Percentiles rank a stretch among this genome's conserved stretches.
phyloP scores from a whole-genome alignment of 1,140 invertebrate genomes.

The Mya arenaria region DNA sequence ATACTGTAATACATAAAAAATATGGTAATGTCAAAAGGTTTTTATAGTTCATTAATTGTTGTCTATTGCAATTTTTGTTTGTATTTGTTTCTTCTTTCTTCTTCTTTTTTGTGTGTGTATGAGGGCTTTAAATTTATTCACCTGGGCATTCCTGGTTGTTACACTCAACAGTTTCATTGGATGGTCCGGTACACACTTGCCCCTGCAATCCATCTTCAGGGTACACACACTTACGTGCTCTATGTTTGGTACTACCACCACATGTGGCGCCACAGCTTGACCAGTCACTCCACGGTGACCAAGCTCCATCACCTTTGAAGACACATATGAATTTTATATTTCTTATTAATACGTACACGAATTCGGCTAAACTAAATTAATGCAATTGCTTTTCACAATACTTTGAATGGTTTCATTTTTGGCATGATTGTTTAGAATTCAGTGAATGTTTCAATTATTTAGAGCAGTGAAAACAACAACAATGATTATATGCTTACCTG shows the following conservation, averaged over 20 bases:
- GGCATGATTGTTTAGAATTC: background rate
- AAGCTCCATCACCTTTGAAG: conserved; percentile 80
- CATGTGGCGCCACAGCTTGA: conserved; percentile 81
- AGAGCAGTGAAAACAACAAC: background rate
- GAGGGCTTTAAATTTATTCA: no score
- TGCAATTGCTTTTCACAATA: background rate
- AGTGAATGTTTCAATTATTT: background rate
- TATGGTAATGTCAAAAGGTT: no score
- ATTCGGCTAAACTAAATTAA: background rate
- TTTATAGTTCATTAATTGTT: no score
- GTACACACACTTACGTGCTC: conserved; percentile 78
- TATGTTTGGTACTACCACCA: conserved; percentile 86
- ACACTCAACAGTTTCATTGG: conserved; percentile 24
- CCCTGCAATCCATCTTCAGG: conserved; percentile 80
- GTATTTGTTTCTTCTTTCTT: no score
- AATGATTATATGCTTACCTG: conserved; percentile 9
- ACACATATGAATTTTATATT: background rate
- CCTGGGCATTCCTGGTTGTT: conserved; percentile 24
- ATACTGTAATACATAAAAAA: no score
- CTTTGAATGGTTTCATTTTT: background rate
- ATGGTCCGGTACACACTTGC: conserved; percentile 57
- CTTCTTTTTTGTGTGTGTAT: no score
- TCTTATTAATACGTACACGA: background rate
- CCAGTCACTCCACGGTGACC: conserved; percentile 81
- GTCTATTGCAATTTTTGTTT: no score